Percentiles rank a stretch among this genome's conserved stretches.
Evolutionary conservation across 2,888 invertebrate species (phyloP).

Genomic region (Cephus pulcher): DNA sequence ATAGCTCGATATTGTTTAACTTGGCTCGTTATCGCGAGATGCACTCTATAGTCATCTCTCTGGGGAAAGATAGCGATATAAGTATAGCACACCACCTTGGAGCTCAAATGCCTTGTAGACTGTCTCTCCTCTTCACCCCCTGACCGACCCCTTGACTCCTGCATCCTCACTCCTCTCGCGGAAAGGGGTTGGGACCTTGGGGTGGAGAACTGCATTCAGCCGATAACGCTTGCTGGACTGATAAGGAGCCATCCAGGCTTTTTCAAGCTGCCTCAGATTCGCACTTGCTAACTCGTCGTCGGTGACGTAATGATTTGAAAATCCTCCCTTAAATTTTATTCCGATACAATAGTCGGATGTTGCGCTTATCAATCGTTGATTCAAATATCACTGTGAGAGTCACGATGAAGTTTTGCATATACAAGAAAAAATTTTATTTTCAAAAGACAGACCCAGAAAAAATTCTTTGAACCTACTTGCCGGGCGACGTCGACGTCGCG

Average conservation of each 20-base stretch:
- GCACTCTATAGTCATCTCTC: slow-evolving; percentile 64
- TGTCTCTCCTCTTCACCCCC: slow-evolving; percentile 23
- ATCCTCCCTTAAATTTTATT: not conserved
- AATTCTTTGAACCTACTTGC: not conserved
- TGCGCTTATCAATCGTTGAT: too few relatives aligned
- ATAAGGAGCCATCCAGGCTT: slow-evolving; percentile 64
- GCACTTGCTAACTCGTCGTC: slow-evolving; percentile 7
- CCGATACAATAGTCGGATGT: not conserved
- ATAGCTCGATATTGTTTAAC: slow-evolving; percentile 66
- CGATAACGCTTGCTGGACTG: slow-evolving; percentile 44
- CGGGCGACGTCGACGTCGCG: not conserved
- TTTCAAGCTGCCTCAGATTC: slow-evolving; percentile 30
- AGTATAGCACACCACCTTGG: slow-evolving; percentile 43
- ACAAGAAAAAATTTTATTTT: not conserved
- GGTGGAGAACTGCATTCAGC: slow-evolving; percentile 60
- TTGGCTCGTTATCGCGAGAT: slow-evolving; percentile 65
- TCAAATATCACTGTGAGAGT: not conserved
- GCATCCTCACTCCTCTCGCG: slow-evolving; percentile 23
- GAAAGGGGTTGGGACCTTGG: slow-evolving; percentile 40
- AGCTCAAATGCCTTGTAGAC: slow-evolving; percentile 32
- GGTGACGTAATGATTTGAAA: not conserved
- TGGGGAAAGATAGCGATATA: slow-evolving; percentile 51
- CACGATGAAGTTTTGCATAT: not conserved
- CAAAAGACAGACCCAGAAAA: not conserved
- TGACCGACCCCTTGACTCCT: slow-evolving; percentile 26